Evolutionary conservation across 2,888 invertebrate species (phyloP), one percentile per base, ranked within the genome.

Genomic region (Celastrina argiolus): DNA sequence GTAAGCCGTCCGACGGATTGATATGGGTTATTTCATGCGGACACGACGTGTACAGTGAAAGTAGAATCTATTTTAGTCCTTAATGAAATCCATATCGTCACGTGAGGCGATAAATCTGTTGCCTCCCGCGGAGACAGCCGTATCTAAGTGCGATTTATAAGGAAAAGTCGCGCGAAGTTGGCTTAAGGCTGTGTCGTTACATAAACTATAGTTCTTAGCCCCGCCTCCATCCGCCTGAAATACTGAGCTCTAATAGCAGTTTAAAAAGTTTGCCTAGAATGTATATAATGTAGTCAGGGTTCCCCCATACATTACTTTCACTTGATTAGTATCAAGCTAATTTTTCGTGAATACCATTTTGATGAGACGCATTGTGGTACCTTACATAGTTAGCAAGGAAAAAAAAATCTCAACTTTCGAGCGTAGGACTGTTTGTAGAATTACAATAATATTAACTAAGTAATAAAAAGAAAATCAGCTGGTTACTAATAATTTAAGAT

Each of bases 101-200:
- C 61, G 61, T 61, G 22, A 59, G 16, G 31, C 18, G 61, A 61
- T 61, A 36, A 61, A 36, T 28, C 58, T 36, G 18, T 2, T 26
- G n/a, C 31, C 61, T 16, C 34, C 18, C 34, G 61, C 36, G 39
- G 36, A 39, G 61, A 22, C 39, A 22, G 36, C 12, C 36, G 22
- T 61, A 31, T 18, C 34, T 59, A 36, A 18, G 14, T 22, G 39
- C 61, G 61, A 61, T 61, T 61, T 61, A 61, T 61, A 36, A 61
- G 39, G 61, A 61, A 61, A 61, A 61, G 39, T 39, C 36, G 36
- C 61, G 36, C 14, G 36, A 22, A 61, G 61, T 59, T 34, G 18
- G 31, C 59, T 59, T 16, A 59, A 34, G 59, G 59, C 61, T 14
- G 14, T 12, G 28, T 31, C 51, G 5, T 39, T 61, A 61, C 39